Evolutionary conservation across 2,797 vertebrate genomes (phyloP).

Genomic region (Galago senegalensis): DNA sequence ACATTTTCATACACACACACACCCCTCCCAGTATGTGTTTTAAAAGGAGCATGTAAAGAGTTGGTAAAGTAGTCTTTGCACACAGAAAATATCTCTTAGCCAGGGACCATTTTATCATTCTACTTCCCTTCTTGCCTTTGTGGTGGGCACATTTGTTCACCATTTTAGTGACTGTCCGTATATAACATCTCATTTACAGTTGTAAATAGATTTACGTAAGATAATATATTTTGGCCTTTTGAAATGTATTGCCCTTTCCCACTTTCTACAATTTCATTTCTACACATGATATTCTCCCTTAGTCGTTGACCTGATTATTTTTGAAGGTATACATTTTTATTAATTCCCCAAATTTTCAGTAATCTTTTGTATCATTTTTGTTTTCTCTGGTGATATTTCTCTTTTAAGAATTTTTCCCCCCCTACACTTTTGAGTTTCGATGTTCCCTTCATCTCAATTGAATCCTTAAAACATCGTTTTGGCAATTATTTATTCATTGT

Average conservation of each 20-base stretch:
- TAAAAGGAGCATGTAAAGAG: not conserved
- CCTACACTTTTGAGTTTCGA: constrained; percentile 14
- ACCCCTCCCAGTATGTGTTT: not conserved
- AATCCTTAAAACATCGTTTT: constrained; percentile 62
- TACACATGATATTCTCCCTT: not conserved
- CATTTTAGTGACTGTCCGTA: constrained; percentile 20
- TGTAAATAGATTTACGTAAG: constrained; percentile 13
- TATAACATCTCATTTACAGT: not conserved
- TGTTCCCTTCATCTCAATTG: constrained; percentile 19
- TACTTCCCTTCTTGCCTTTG: constrained; percentile 11
- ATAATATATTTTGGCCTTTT: constrained; percentile 45
- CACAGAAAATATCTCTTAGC: not conserved
- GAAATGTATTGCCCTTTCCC: not conserved
- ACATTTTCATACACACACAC: not conserved
- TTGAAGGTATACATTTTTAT: constrained; percentile 51
- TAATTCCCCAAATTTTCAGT: constrained; percentile 30
- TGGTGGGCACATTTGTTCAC: not conserved
- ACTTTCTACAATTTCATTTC: constrained; percentile 16
- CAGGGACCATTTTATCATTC: not conserved
- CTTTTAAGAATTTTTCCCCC: constrained; percentile 27
- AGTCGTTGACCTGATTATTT: constrained; percentile 52
- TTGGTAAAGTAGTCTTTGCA: not conserved
- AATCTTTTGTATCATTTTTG: constrained; percentile 18
- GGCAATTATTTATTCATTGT: constrained; percentile 21
- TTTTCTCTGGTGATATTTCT: constrained; percentile 25